These are phyloP conservation scores for Astropecten irregularis DNA, from an alignment of 53 echinoderm and acorn worm species.

Conservation along the genomic window DNA sequence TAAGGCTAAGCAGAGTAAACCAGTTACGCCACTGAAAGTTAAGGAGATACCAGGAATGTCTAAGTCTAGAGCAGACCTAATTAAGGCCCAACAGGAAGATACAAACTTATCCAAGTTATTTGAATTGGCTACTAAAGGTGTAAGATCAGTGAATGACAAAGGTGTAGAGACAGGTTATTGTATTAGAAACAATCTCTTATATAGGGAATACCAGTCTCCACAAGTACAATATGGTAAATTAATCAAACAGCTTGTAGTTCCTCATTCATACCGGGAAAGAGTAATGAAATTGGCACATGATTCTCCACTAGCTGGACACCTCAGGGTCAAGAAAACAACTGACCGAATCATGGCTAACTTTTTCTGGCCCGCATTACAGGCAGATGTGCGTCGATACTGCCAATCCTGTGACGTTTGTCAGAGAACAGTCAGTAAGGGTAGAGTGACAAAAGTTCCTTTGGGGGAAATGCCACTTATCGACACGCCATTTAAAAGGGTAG, in stretches of 20 bases:
- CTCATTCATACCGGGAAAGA: constrained; percentile 12
- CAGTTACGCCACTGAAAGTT: constrained; percentile 41
- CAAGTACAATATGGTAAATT: constrained; percentile 20
- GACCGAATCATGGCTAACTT: constrained; percentile 42
- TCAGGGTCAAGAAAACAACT: constrained; percentile 40
- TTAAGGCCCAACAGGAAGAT: constrained; percentile 2
- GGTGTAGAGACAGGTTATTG: not conserved
- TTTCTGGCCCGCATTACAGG: constrained; percentile 51
- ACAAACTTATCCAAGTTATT: not conserved
- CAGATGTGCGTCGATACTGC: constrained; percentile 34
- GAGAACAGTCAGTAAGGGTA: too few species aligned
- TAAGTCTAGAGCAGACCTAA: not conserved
- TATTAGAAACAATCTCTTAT: constrained; percentile 18
- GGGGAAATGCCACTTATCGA: constrained; percentile 54
- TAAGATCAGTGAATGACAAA: not conserved
- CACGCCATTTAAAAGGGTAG: constrained; percentile 42
- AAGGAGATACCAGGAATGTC: not conserved
- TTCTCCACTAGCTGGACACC: constrained; percentile 57
- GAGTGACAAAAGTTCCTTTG: constrained; percentile 51
- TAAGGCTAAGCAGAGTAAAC: constrained; percentile 19
- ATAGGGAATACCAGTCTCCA: too few species aligned
- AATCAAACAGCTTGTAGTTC: constrained; percentile 48
- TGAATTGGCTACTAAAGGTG: constrained; percentile 25
- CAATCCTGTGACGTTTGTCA: constrained; percentile 71
- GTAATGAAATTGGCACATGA: constrained; percentile 62